Base-by-base conservation (phyloP, 2,888 invertebrate genomes). In the Patella ulyssiponensis region DNA sequence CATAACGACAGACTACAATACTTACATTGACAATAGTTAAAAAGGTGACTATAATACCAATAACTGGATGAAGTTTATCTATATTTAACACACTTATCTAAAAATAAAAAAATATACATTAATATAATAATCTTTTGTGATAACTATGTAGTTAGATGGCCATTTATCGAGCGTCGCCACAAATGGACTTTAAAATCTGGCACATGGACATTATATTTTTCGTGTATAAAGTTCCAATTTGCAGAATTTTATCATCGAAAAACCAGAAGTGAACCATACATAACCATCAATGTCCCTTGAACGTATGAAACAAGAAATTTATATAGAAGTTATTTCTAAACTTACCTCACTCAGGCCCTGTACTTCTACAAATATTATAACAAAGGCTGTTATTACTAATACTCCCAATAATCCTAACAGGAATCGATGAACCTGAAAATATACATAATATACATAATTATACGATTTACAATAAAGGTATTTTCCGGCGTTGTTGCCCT, bases 21-120 rank as follows among this genome's bases (percentile, higher is more conserved):
- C 90, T 88, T 79, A 90, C 90, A 84, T 90, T 90, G n/a, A 88
- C 80, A 23, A 89, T 80, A 64, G 86, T 84, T 73, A 90, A 84
- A 44, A 87, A 81, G n/a, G 87, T 85, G 23, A 87, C 84, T 70
- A 88, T 84, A 74, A 91, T 88, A 4, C 91, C 91, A 20, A 91
- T 83, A 17, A 88, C 83, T 14, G 91, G 90, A 80, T 91, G 91
- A 7, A 89, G 87, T 33, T 81, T 81, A 64, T 79, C 77, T 53
- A 81, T 77, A 33, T 77, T 76, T 52, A 72, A 11, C 76, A 76
- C 70, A 53, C 82, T 82, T 70, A 82, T 73, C 82, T 82, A 1
- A 44, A 44, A 44, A 44, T 44, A 44, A 9, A 44, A 9, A 44
- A 44, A 44, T 44, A 9, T 44, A 9, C 44, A 44, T 44, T 9